Evolutionary conservation across 2,113 vertebrate species (phyloP).

Genomic region (Podarcis cretensis): DNA sequence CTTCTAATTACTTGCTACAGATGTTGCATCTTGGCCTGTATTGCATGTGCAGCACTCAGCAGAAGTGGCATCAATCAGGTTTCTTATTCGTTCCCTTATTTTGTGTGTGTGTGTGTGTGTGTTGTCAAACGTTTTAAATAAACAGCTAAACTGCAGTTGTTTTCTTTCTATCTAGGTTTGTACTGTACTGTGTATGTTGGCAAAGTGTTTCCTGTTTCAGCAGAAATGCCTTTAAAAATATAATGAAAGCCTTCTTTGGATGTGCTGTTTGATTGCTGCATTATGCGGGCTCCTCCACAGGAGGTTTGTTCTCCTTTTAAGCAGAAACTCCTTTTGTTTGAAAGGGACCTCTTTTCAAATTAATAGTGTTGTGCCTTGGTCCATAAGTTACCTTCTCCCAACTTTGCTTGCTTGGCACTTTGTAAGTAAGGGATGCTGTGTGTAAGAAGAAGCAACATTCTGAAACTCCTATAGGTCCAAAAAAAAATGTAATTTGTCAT

Average conservation of each 20-base stretch:
- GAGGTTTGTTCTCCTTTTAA: neutral
- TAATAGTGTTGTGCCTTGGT: neutral
- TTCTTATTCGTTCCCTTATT: constrained; percentile 56
- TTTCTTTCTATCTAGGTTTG: neutral
- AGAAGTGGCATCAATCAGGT: constrained; percentile 55
- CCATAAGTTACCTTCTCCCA: neutral
- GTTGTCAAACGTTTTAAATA: constrained; percentile 1
- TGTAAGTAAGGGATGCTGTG: too few relatives aligned
- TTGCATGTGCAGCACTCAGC: constrained; percentile 35
- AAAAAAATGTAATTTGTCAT: neutral
- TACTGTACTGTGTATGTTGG: neutral
- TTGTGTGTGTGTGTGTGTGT: neutral
- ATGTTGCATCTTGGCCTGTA: constrained; percentile 53
- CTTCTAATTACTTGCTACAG: constrained; percentile 68
- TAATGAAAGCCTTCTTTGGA: neutral
- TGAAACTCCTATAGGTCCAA: constrained; percentile 29
- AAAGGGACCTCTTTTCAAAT: neutral
- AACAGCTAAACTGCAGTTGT: constrained; percentile 16
- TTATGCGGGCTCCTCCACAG: neutral
- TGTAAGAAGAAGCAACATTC: neutral
- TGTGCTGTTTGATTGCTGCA: neutral
- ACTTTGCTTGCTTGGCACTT: neutral
- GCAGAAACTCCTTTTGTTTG: neutral
- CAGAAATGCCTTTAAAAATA: neutral
- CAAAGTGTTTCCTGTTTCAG: constrained; percentile 9